These are phyloP conservation scores for Hippopotamyrus pictus DNA, from an alignment of 2,797 vertebrate species.

Conservation along the genomic window DNA sequence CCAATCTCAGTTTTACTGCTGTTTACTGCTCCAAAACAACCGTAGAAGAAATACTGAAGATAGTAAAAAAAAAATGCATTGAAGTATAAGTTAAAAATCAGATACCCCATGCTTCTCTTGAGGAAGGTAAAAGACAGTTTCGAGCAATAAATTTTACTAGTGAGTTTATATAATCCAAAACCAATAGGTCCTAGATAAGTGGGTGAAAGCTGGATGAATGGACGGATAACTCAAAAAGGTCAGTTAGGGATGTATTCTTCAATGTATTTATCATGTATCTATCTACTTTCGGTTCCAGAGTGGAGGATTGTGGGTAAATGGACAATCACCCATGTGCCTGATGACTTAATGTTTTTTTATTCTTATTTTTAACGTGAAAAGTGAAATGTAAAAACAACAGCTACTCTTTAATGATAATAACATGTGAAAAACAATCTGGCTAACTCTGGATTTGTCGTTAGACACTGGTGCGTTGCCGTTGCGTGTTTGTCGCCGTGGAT, in stretches of 20 bases:
- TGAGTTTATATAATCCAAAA: constrained; percentile 1
- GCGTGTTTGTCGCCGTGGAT: background rate
- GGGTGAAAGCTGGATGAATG: background rate
- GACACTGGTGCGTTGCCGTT: background rate
- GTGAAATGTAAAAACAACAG: background rate
- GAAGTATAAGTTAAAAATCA: background rate
- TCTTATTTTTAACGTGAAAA: background rate
- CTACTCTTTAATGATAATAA: constrained; percentile 5
- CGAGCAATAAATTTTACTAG: background rate
- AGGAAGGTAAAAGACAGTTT: background rate
- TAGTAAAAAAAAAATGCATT: background rate
- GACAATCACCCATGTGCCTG: background rate
- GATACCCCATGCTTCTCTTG: background rate
- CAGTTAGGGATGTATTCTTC: background rate
- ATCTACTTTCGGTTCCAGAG: background rate
- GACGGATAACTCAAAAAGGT: background rate
- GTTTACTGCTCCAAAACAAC: background rate
- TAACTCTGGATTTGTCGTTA: background rate
- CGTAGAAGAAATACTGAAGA: background rate
- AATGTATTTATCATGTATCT: background rate
- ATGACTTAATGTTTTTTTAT: background rate
- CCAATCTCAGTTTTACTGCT: background rate
- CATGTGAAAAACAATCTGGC: background rate
- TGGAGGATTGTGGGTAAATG: background rate
- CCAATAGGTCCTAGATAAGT: background rate